Base-by-base conservation (phyloP, 2,797 vertebrate genomes). In the Oreortyx pictus region DNA sequence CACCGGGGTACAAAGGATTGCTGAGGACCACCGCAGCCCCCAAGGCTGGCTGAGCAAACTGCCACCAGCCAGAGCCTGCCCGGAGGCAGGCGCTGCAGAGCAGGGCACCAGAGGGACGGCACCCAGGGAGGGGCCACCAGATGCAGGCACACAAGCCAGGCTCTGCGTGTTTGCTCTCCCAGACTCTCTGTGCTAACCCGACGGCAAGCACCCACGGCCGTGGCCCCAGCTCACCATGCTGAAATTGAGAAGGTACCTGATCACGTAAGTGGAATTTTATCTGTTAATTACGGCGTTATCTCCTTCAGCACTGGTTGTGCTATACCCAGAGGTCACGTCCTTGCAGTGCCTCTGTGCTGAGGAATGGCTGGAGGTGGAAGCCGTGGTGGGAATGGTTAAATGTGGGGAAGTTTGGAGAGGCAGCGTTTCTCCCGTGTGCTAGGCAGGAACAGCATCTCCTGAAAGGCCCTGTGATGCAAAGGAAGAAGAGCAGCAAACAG, bases 201-300 rank as follows among this genome's bases (percentile, higher is more conserved):
- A n/a, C 19, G 43, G 92, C 43, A 90, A 85, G 79, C 70, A 39
- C 89, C 18, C 2, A 1, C 81, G 47, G 88, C 52, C 67, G 41
- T 13, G 60, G 68, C 86, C 91, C 75, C 84, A 7, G 88, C 86
- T 94, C 92, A 91, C 87, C 94, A 97, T 97, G 96, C 89, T 95
- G 71, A 96, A 81, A 56, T 43, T 92, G 89, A 95, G 92, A 18
- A 93, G 96, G 68, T 83, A 84, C 46, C 77, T 96, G 82, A 25
- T 92, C 89, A 81, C 4, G 96, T 96, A 95, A 96, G 96, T 96
- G 60, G 15, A 64, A 47, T 43, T 37, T 59, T 75, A 66, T 33
- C 31, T 37, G 62, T 68, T 20, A 20, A 47, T 73, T 64, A 8
- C 54, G 88, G 65, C 14, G 4, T 8, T 4, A 6, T 33, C 78